Evolutionary conservation across 1,140 invertebrate species (phyloP).

Genomic region (Heliconius melpomene): DNA sequence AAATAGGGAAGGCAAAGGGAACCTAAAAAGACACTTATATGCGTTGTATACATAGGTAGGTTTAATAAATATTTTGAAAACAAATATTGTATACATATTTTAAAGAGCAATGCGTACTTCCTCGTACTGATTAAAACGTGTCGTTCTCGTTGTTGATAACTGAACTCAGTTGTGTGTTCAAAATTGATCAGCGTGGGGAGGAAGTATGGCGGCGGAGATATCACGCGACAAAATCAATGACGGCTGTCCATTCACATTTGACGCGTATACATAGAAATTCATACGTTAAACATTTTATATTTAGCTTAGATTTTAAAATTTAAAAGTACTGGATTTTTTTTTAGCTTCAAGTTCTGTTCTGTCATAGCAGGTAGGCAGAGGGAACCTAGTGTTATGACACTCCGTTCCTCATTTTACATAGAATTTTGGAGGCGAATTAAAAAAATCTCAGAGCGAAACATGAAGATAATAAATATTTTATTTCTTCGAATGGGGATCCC

Average conservation of each 20-base stretch:
- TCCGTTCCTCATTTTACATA: no score
- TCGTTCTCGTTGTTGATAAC: slow-evolving; percentile 22
- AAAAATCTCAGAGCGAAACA: no score
- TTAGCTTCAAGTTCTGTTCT: no score
- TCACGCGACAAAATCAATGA: slow-evolving; percentile 61
- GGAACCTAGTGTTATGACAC: no score
- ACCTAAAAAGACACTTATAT: no score
- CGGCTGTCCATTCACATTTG: slow-evolving; percentile 19
- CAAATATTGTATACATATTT: neutral
- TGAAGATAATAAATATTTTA: no score
- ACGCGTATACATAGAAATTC: neutral
- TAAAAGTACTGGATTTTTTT: neutral
- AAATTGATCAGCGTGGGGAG: slow-evolving; percentile 48
- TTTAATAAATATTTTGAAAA: neutral
- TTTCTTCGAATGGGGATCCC: no score
- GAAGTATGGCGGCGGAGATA: slow-evolving; percentile 51
- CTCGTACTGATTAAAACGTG: slow-evolving; percentile 11
- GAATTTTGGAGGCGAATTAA: no score
- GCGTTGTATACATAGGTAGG: no score
- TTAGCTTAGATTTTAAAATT: neutral
- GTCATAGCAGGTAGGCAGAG: no score
- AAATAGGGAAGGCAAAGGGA: no score
- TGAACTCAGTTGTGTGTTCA: slow-evolving; percentile 24
- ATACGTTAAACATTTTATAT: neutral
- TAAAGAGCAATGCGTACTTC: slow-evolving; percentile 4